Evolutionary conservation across 1,140 invertebrate genomes (phyloP).

Genomic region (Heterodera carotae): DNA sequence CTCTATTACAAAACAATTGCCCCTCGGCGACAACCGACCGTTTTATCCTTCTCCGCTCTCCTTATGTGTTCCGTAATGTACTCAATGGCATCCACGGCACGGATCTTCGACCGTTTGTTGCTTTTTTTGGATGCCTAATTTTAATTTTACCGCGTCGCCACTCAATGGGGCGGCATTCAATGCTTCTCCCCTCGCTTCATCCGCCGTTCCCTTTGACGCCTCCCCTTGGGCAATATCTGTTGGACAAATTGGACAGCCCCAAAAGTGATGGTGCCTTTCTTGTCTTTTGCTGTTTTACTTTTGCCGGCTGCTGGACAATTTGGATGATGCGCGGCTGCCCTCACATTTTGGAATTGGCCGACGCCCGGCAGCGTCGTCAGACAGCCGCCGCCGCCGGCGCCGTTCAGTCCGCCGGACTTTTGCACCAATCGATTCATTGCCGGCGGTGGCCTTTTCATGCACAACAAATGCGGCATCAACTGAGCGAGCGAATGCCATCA

Average conservation of each 20-base stretch:
- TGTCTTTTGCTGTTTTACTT: slow-evolving; percentile 33
- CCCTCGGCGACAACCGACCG: slow-evolving; percentile 35
- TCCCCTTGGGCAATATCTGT: too few species aligned
- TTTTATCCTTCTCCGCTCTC: slow-evolving; percentile 61
- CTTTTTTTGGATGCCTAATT: background rate
- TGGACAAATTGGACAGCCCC: too few species aligned
- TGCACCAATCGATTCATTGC: slow-evolving; percentile 41
- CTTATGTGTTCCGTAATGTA: slow-evolving; percentile 65
- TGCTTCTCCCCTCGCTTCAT: background rate
- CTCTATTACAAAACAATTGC: too few species aligned
- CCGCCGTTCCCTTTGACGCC: background rate
- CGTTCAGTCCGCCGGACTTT: slow-evolving; percentile 17
- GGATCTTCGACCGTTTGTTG: background rate
- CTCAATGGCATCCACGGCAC: slow-evolving; percentile 56
- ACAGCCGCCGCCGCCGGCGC: slow-evolving; percentile 42
- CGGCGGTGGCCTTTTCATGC: slow-evolving; percentile 61
- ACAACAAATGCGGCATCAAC: slow-evolving; percentile 59
- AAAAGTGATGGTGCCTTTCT: background rate
- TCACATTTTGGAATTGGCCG: slow-evolving; percentile 50
- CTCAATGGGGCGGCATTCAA: slow-evolving; percentile 3
- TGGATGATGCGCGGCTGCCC: slow-evolving; percentile 57
- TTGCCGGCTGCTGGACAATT: slow-evolving; percentile 57
- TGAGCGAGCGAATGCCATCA: slow-evolving; percentile 62
- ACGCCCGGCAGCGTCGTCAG: slow-evolving; percentile 59
- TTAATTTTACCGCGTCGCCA: background rate